Conservation (phyloP, 2,113 vertebrate genomes). For the mouse (Mus musculus) region GRCm39 chrX:10565501-10566000, state of each 20-base stretch:
- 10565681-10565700: no score
- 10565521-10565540: no score
- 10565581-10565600: no score
- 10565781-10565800: not conserved
- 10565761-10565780: constrained; percentile 27
- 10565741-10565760: constrained; percentile 1
- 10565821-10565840: constrained; percentile 28
- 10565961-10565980: not conserved
- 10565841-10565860: not conserved
- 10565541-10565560: no score
- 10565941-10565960: constrained; percentile 8
- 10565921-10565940: constrained; percentile 40
- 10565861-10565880: not conserved
- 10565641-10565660: no score
- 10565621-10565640: no score
- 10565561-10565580: no score
- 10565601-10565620: no score
- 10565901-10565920: constrained; percentile 19
- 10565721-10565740: not conserved
- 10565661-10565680: no score
- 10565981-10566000: not conserved
- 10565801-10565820: not conserved
- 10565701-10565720: not conserved
- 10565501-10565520: no score
- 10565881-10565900: constrained; percentile 23